Conservation (phyloP, 2,888 invertebrate species). For the Leptopilina syphax region DNA sequence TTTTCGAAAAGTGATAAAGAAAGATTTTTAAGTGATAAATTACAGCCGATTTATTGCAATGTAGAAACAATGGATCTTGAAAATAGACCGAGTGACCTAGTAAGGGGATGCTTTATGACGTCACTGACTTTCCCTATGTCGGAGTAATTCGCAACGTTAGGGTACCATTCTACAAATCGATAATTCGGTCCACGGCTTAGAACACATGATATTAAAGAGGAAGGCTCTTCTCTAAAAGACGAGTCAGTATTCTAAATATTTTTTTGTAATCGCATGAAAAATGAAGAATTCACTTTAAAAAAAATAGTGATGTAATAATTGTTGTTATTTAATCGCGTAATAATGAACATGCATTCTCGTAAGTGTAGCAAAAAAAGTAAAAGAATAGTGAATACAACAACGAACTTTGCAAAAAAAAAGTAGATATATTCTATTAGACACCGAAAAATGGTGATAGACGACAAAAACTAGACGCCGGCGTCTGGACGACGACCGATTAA, state of each 20-base stretch:
- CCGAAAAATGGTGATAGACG: conserved; percentile 24
- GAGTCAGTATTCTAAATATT: neutral
- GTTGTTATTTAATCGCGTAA: neutral
- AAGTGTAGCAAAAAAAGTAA: neutral
- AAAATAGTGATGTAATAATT: neutral
- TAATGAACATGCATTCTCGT: neutral
- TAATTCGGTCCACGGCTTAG: conserved; percentile 68
- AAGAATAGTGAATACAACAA: conserved; percentile 19
- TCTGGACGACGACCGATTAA: conserved; percentile 68
- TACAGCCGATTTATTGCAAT: too few species aligned
- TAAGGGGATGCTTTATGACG: conserved; percentile 70
- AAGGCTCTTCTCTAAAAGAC: conserved; percentile 53
- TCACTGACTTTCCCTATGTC: conserved; percentile 65
- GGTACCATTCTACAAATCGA: conserved; percentile 68
- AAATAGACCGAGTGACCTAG: conserved; percentile 72
- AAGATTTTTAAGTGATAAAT: too few species aligned
- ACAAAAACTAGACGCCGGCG: conserved; percentile 50
- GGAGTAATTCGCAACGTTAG: conserved; percentile 65
- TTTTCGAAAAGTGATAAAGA: too few species aligned
- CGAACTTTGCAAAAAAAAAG: neutral
- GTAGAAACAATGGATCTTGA: conserved; percentile 42
- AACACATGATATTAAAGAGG: conserved; percentile 64
- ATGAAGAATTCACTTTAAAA: neutral
- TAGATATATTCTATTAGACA: conserved; percentile 24
- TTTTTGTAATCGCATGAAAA: neutral